These are phyloP conservation scores for Poeciliopsis occidentalis DNA, from an alignment of 2,113 vertebrate genomes.

Conservation along the genomic window DNA sequence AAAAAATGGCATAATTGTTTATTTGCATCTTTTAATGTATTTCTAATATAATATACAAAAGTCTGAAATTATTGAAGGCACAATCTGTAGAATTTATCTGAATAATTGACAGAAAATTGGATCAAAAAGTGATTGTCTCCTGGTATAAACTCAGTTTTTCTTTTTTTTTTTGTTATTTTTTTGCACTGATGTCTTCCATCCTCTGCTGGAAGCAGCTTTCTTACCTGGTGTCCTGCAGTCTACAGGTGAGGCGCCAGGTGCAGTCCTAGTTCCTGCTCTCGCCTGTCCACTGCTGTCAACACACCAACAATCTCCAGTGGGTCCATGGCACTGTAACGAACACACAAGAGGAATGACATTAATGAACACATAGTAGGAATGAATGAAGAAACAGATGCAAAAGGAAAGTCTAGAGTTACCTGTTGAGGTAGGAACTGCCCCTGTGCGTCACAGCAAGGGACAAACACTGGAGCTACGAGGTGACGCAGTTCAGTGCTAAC, in stretches of 20 bases:
- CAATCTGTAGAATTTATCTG: too few relatives aligned
- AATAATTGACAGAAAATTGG: too few relatives aligned
- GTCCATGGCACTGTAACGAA: conserved; percentile 80
- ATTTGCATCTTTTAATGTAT: too few relatives aligned
- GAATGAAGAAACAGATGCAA: not conserved
- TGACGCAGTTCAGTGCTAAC: not conserved
- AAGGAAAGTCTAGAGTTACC: conserved; percentile 23
- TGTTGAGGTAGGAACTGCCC: conserved; percentile 79
- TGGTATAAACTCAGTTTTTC: not conserved
- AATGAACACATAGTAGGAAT: not conserved
- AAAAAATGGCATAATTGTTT: too few relatives aligned
- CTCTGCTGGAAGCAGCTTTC: not conserved
- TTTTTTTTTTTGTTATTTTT: not conserved
- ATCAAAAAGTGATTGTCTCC: too few relatives aligned
- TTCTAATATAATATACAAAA: too few relatives aligned
- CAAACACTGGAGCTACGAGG: conserved; percentile 52
- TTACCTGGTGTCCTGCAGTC: conserved; percentile 81
- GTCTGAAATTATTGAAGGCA: too few relatives aligned
- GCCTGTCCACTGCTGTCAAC: conserved; percentile 82
- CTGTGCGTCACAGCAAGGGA: conserved; percentile 83
- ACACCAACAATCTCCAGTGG: conserved; percentile 88
- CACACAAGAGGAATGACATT: not conserved
- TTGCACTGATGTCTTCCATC: not conserved
- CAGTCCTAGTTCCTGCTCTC: conserved; percentile 80
- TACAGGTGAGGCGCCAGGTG: conserved; percentile 58